Conservation (phyloP, 2,113 vertebrate genomes). For the Leucoraja erinaceus region DNA sequence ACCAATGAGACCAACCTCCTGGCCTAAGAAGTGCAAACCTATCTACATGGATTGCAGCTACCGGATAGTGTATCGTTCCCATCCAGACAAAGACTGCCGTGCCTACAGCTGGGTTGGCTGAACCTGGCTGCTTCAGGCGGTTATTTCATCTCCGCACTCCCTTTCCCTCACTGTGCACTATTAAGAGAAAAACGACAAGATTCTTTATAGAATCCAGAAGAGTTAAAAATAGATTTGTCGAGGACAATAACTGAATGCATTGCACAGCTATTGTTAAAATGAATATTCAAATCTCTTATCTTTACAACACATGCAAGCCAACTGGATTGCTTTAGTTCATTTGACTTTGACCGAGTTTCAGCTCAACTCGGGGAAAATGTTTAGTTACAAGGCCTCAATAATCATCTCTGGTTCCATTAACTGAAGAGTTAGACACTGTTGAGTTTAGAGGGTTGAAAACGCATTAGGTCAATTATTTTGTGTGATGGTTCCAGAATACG, state of each 20-base stretch:
- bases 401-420: background rate
- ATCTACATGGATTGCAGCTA: conserved; percentile 48
- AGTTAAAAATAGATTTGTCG: background rate
- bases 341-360: background rate
- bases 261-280: background rate
- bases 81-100: conserved; percentile 46
- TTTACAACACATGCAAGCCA: background rate
- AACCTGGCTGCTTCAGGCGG: background rate
- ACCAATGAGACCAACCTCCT: conserved; percentile 51
- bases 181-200: background rate
- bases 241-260: background rate
- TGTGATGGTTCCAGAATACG: background rate
- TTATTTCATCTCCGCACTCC: background rate
- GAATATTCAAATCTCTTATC: background rate
- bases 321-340: background rate
- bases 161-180: background rate
- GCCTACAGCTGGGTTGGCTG: conserved; percentile 57
- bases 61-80: conserved; percentile 48
- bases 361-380: too few relatives aligned
- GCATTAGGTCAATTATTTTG: background rate
- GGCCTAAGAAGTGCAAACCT: conserved; percentile 50
- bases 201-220: conserved; percentile 17
- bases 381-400: background rate
- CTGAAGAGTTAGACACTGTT: background rate
- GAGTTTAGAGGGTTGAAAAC: background rate